Conservation (phyloP, 2,797 vertebrate species). For the Otolemur crassicaudatus region DNA sequence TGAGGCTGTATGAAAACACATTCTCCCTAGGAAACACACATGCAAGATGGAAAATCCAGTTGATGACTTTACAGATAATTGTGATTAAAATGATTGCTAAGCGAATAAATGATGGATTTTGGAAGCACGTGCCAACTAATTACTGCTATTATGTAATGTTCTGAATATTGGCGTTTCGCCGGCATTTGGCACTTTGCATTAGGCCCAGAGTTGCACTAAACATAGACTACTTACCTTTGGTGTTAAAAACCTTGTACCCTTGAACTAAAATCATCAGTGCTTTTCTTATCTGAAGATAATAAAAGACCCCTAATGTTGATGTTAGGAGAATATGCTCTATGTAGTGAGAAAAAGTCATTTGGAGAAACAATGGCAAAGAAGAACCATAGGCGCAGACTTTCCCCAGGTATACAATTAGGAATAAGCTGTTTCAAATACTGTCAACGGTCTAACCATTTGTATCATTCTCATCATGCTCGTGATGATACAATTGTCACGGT, state of each 20-base stretch:
- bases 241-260: constrained; percentile 29
- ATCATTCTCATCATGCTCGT: neutral
- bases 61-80: constrained; percentile 73
- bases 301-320: neutral
- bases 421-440: neutral
- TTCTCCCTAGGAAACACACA: constrained; percentile 71
- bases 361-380: neutral
- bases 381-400: neutral
- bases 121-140: constrained; percentile 72
- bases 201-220: constrained; percentile 72
- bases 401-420: neutral
- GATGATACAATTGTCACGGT: neutral
- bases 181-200: constrained; percentile 75
- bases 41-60: constrained; percentile 64
- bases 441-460: neutral
- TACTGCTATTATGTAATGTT: constrained; percentile 25
- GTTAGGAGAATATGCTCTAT: neutral
- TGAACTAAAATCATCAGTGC: neutral
- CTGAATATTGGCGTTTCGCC: constrained; percentile 69
- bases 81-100: constrained; percentile 81
- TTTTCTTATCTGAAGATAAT: neutral
- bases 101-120: constrained; percentile 65
- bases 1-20: constrained; percentile 11
- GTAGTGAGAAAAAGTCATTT: neutral
- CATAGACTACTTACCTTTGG: constrained; percentile 49